These are phyloP conservation scores for Cryptosula pallasiana DNA, from an alignment of 2,888 invertebrate genomes.

Conservation along the genomic window DNA sequence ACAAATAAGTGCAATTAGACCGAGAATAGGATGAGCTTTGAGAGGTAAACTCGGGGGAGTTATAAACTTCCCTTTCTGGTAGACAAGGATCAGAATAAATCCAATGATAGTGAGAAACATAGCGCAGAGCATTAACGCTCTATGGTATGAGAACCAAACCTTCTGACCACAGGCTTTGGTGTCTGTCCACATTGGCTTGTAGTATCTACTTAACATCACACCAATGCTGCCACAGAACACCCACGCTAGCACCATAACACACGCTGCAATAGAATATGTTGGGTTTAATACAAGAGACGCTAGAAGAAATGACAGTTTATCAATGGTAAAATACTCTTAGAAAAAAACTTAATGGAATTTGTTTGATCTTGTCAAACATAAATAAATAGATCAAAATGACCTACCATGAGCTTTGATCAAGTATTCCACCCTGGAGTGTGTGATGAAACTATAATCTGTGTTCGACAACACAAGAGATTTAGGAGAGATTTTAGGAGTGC, in stretches of 20 bases:
- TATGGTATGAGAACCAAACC: conserved; percentile 51
- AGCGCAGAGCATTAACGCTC: conserved; percentile 34
- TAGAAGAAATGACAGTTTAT: no score
- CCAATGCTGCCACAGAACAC: conserved; percentile 48
- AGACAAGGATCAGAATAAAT: conserved; percentile 47
- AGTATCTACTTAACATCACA: conserved; percentile 48
- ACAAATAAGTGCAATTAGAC: conserved; percentile 49
- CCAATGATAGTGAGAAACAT: conserved; percentile 37
- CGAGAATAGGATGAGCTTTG: conserved; percentile 52
- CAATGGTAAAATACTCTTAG: no score
- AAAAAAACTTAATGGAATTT: no score
- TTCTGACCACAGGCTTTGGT: conserved; percentile 37
- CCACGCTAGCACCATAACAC: conserved; percentile 52
- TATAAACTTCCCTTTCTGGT: conserved; percentile 26
- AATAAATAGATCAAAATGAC: no score
- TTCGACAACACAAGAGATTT: neutral
- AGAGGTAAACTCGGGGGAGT: conserved; percentile 29
- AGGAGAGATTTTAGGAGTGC: neutral
- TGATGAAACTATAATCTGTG: neutral
- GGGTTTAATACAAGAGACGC: no score
- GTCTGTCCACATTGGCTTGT: conserved; percentile 49
- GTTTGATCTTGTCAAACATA: no score
- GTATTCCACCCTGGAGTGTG: conserved; percentile 31
- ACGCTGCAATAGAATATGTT: conserved; percentile 38
- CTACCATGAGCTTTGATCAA: conserved; percentile 51